phyloP scores from a whole-genome alignment of 2,888 invertebrate genomes.

The Lepidocyrtoides sp. region DNA sequence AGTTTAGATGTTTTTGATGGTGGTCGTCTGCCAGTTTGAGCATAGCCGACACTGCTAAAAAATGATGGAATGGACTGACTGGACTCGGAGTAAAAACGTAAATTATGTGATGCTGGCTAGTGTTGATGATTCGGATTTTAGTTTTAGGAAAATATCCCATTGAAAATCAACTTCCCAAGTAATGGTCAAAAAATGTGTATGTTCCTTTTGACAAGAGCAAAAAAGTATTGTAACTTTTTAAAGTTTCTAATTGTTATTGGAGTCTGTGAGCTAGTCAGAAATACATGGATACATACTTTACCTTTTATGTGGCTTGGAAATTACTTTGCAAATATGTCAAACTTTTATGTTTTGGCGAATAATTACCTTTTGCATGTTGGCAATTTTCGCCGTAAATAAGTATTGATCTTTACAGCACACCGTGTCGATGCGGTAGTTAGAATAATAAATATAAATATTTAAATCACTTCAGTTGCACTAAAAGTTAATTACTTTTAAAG shows the following conservation, averaged over 20 bases:
- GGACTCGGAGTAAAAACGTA: neutral
- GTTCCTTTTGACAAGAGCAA: too few species aligned
- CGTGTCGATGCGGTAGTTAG: neutral
- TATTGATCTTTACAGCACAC: neutral
- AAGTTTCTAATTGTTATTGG: too few species aligned
- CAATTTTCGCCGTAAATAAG: neutral
- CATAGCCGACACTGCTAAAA: constrained; percentile 21
- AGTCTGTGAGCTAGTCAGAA: neutral
- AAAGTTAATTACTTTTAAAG: constrained; percentile 48
- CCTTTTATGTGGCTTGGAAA: neutral
- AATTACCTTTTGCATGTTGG: neutral
- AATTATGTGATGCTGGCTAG: too few species aligned
- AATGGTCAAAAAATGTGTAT: too few species aligned
- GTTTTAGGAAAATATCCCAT: too few species aligned
- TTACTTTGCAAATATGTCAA: constrained; percentile 32
- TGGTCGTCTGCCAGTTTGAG: constrained; percentile 71
- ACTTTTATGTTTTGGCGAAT: constrained; percentile 30
- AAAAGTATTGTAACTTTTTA: too few species aligned
- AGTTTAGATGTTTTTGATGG: constrained; percentile 17
- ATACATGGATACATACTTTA: neutral
- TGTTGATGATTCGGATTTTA: too few species aligned
- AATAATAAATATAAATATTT: neutral
- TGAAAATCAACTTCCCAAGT: too few species aligned
- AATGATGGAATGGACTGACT: constrained; percentile 12
- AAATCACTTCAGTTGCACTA: neutral